Base-by-base conservation (phyloP, 2,797 vertebrate genomes). In the Platyrinchus mystaceus region DNA sequence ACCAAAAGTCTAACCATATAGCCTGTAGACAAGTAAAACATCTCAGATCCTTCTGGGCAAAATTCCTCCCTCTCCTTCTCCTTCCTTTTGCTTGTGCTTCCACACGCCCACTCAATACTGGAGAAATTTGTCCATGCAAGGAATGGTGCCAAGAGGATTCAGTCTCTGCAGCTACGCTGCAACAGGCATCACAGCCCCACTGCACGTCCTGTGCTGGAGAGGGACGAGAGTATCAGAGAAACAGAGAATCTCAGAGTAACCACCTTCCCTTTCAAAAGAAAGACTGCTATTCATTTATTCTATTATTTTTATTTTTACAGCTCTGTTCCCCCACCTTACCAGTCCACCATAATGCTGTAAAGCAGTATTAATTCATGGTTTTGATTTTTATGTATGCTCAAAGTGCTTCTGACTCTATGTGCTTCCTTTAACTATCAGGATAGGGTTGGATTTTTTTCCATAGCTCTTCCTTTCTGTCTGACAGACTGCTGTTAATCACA, bases 401-500 rank as follows among this genome's bases (percentile, higher is more conserved):
- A 68, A 55, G 7, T 24, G 10, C 18, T 82, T 85, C 50, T 73
- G 26, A 27, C 8, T 71, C 30, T 36, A 17, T 11, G 20, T 76
- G 41, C 34, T 67, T 92, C 39, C 47, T 41, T 6, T 67, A 76
- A 74, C 7, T 82, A 52, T 34, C 16, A 68, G 12, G 27, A 56
- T 30, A 19, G 8, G 10, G 1, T 5, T 47, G 14, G 3, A 4
- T 58, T 60, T 58, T 53, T 50, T 55, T 14, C 15, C 10, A 30
- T 34, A 60, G 34, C 30, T 85, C n/a, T 74, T 91, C 76, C 52
- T 76, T 87, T 76, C 53, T 92, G 30, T 41, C 64, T 91, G 56
- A 89, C 47, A 91, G 39, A 63, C 44, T 32, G 14, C 64, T 85
- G 44, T 83, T 93, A 90, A 91, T 91, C 69, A 81, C 68, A 78